Conservation (phyloP, 2,888 invertebrate species). For the Noctua fimbriata region DNA sequence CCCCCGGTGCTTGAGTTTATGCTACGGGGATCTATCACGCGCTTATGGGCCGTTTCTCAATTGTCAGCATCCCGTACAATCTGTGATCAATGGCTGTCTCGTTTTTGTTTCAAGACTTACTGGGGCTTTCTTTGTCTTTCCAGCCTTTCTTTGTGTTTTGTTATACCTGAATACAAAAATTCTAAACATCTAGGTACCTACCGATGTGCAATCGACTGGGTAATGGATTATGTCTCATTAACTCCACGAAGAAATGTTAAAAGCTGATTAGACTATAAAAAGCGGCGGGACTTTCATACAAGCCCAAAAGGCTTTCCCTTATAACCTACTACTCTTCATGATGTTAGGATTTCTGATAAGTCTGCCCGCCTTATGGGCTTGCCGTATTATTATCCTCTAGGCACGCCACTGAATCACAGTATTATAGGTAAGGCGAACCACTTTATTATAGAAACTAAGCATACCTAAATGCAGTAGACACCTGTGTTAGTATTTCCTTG, state of each 20-base stretch:
- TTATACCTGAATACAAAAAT: background rate
- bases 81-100: constrained; percentile 30
- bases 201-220: background rate
- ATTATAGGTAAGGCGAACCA: background rate
- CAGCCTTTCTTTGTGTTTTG: too few species aligned
- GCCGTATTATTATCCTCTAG: background rate
- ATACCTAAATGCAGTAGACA: constrained; percentile 8
- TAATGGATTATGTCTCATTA: background rate
- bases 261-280: too few species aligned
- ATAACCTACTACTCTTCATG: background rate
- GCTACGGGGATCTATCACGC: constrained; percentile 22
- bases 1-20: background rate
- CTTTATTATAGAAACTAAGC: background rate
- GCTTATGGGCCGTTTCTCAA: constrained; percentile 37
- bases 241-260: background rate
- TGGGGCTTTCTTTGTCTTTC: background rate
- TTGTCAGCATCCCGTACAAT: constrained; percentile 21
- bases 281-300: background rate
- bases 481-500: background rate
- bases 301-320: background rate
- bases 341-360: too few species aligned
- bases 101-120: constrained; percentile 11
- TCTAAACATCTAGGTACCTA: too few species aligned
- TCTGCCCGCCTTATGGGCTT: background rate
- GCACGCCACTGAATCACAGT: background rate